Percentiles rank a stretch among this genome's conserved stretches.
Conservation (phyloP, 2,888 invertebrate species). For the Timandra comae region DNA sequence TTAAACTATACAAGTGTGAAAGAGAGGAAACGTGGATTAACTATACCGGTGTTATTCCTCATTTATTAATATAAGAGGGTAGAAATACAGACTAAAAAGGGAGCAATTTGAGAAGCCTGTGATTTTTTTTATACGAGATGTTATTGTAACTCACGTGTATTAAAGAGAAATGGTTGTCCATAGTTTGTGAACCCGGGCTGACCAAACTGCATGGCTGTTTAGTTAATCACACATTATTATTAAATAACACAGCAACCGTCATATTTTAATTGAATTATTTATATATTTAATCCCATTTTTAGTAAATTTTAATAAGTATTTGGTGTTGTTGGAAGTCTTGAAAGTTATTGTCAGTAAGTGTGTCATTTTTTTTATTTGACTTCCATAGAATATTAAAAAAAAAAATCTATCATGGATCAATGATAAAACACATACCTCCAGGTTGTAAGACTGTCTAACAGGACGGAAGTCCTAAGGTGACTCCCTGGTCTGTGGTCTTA, state of each 20-base stretch:
- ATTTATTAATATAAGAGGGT: neutral
- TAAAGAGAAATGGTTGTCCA: slow-evolving; percentile 16
- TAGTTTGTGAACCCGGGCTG: slow-evolving; percentile 23
- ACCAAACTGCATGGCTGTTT: slow-evolving; percentile 44
- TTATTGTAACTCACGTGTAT: slow-evolving; percentile 19
- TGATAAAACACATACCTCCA: too few relatives aligned
- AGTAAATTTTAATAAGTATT: slow-evolving; percentile 1
- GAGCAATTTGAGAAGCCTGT: too few relatives aligned
- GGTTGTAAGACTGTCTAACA: too few relatives aligned
- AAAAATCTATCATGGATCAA: too few relatives aligned
- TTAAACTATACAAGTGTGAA: too few relatives aligned
- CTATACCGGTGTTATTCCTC: neutral
- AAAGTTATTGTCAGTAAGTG: slow-evolving; percentile 7
- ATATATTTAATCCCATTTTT: slow-evolving; percentile 1
- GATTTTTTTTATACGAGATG: too few relatives aligned
- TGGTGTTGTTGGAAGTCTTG: neutral
- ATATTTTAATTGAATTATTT: slow-evolving; percentile 2
- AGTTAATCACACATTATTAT: slow-evolving; percentile 12
- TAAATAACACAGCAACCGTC: neutral
- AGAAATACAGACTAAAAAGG: too few relatives aligned
- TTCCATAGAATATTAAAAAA: too few relatives aligned
- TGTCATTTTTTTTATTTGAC: slow-evolving; percentile 1
- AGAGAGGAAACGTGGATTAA: too few relatives aligned
- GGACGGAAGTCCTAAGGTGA: too few relatives aligned
- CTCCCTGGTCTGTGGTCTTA: too few relatives aligned